phyloP scores from a whole-genome alignment of 2,888 invertebrate species.

The Ectropis crepuscularia region DNA sequence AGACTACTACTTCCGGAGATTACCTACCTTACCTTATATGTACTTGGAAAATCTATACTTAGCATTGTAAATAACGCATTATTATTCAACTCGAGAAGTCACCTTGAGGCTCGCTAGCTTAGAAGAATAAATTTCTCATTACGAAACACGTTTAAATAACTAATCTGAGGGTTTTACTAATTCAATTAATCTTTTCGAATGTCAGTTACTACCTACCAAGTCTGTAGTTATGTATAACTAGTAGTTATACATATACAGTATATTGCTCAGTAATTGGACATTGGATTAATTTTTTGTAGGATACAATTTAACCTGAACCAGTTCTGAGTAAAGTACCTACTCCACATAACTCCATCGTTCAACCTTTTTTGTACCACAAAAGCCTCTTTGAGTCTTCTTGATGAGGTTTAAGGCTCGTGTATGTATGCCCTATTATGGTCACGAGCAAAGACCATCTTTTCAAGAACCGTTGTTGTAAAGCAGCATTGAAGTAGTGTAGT shows the following conservation, averaged over 20 bases:
- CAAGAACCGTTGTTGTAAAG: constrained; percentile 6
- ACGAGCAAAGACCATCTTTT: constrained; percentile 14
- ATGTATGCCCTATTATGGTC: constrained; percentile 10
- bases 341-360: neutral
- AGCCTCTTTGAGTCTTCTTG: constrained; percentile 18
- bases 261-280: neutral
- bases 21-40: constrained; percentile 25
- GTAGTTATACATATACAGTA: too few species aligned
- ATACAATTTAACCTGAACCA: neutral
- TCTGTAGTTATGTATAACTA: too few species aligned
- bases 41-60: constrained; percentile 26
- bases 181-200: constrained; percentile 8
- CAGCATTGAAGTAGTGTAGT: constrained; percentile 14
- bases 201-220: neutral
- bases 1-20: constrained; percentile 52
- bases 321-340: neutral
- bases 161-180: constrained; percentile 13
- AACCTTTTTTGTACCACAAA: constrained; percentile 6
- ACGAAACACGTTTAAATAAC: constrained; percentile 11
- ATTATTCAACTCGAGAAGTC: constrained; percentile 45
- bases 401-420: constrained; percentile 16
- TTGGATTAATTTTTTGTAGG: constrained; percentile 1
- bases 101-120: constrained; percentile 50
- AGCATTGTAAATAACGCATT: constrained; percentile 36
- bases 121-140: constrained; percentile 36